Evolutionary conservation across 2,888 invertebrate species (phyloP).

Genomic region (Conops quadrifasciatus): DNA sequence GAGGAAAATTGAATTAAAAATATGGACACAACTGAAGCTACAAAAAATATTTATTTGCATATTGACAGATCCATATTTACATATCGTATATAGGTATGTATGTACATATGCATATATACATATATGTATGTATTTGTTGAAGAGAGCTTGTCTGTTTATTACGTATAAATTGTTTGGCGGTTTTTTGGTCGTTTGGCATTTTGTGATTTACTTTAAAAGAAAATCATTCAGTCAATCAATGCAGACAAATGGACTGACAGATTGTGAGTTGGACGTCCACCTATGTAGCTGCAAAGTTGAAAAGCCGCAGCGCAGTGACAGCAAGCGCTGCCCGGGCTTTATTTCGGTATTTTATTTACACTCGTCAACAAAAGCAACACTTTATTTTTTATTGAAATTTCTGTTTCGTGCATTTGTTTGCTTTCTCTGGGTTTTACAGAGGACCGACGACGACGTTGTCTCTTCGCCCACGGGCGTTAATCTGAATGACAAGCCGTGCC

Average conservation of each 20-base stretch:
- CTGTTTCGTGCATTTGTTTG: not conserved
- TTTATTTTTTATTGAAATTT: not conserved
- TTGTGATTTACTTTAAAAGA: too few relatives aligned
- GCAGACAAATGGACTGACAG: not conserved
- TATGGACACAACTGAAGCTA: not conserved
- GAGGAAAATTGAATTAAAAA: not conserved
- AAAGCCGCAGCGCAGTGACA: not conserved
- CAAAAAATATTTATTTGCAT: too few relatives aligned
- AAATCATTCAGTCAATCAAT: too few relatives aligned
- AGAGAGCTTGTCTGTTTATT: too few relatives aligned
- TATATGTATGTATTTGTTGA: too few relatives aligned
- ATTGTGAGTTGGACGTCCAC: not conserved
- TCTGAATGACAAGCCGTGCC: not conserved
- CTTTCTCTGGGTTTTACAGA: not conserved
- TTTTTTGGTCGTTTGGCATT: too few relatives aligned
- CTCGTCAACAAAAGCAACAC: not conserved
- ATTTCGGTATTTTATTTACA: conserved; percentile 1
- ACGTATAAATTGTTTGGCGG: too few relatives aligned
- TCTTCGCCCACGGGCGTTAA: not conserved
- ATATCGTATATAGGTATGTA: too few relatives aligned
- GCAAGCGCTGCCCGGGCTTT: not conserved
- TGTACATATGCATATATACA: too few relatives aligned
- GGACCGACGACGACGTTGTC: not conserved
- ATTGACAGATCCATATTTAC: too few relatives aligned
- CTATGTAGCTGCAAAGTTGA: not conserved